Evolutionary conservation across 2,797 vertebrate genomes (phyloP), one percentile per base, ranked within the genome.

Genomic region (Ctenopoma kingsleyae): DNA sequence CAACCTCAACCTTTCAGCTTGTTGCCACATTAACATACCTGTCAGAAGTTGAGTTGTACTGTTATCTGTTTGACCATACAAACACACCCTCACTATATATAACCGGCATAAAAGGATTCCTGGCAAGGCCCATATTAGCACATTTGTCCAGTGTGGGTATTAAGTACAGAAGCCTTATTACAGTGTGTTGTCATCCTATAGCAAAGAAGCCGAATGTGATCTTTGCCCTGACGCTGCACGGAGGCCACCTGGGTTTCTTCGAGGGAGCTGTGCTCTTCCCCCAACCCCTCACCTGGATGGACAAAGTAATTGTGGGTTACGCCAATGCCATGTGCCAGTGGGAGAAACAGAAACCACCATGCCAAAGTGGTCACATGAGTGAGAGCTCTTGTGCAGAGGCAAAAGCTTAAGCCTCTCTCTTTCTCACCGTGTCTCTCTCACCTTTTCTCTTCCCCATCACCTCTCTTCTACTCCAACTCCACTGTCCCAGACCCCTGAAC

Each of bases 251-350:
- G 85, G 98, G 98, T 81, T 99, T 98, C 92, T 99, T 99, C 13
- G 97, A 99, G 87, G 98, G 98, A 0, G 96, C 97, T 0, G 96
- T 99, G 67, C 96, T 99, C 4, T 96, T 99, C 81, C 97, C 98
- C 0, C 95, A 98, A 71, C 97, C 98, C 4, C 95, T 99, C 70
- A 98, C 98, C 41, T 99, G 98, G 98, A 99, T 99, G 96, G 98
- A 99, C 93, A 99, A 98, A 93, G 96, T 99, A 20, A 96, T 99
- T 49, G 95, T 99, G 71, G 95, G 96, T 76, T 99, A 98, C 23
- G 90, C 96, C 80, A 95, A 98, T 8, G 93, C 97, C 81, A 94
- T 99, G 49, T 98, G 97, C 91, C 97, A 98, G 66, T 99, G 96
- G 96, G 96, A 99, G 90, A 97, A 95, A 67, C 98, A 95, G 90